Conservation (phyloP, 2,888 invertebrate species). For the Ptychoptera contaminata region DNA sequence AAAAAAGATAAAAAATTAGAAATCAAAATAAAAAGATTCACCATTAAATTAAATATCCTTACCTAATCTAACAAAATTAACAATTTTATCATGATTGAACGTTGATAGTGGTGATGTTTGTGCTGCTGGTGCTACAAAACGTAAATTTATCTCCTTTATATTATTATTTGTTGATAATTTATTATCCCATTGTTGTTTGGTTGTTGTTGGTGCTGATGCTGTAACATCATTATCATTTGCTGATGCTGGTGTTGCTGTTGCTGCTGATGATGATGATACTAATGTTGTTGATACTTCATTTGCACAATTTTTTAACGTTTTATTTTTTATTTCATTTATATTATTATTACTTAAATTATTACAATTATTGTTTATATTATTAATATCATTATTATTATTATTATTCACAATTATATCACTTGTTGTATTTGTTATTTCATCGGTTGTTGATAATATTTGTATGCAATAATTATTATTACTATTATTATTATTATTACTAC, state of each 20-base stretch:
- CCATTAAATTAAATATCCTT: too few relatives aligned
- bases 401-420: conserved; percentile 4
- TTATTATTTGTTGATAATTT: conserved; percentile 10
- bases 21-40: not conserved
- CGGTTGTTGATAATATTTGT: not conserved
- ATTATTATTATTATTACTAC: not conserved
- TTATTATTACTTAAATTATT: conserved; percentile 4
- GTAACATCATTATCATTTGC: not conserved
- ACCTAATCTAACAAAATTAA: conserved; percentile 46
- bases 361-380: conserved; percentile 4
- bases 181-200: not conserved
- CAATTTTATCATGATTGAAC: conserved; percentile 41
- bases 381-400: conserved; percentile 7
- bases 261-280: conserved; percentile 8
- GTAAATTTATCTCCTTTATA: conserved; percentile 15
- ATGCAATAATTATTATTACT: not conserved
- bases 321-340: conserved; percentile 14
- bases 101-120: conserved; percentile 23
- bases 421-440: not conserved
- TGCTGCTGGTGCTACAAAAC: conserved; percentile 23
- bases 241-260: conserved; percentile 5
- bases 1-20: not conserved
- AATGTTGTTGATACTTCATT: conserved; percentile 20
- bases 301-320: conserved; percentile 24
- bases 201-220: not conserved